These are phyloP conservation scores for Scaptomyza polygonia DNA, from an alignment of 2,888 invertebrate species.

Conservation along the genomic window DNA sequence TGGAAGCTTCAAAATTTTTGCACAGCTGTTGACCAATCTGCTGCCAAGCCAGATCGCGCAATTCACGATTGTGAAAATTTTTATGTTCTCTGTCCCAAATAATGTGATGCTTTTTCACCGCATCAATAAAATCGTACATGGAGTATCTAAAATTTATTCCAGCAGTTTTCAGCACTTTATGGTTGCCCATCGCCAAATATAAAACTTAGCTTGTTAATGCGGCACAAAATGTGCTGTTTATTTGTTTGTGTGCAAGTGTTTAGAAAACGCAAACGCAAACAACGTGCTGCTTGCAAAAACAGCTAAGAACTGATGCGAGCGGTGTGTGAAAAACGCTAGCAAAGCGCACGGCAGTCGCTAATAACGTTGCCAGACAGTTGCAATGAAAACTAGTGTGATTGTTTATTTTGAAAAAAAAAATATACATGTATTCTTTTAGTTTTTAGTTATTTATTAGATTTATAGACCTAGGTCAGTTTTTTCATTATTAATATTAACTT, in stretches of 20 bases:
- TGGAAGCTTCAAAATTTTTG: slow-evolving; percentile 46
- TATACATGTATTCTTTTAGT: neutral
- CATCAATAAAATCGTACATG: slow-evolving; percentile 72
- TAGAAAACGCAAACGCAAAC: slow-evolving; percentile 45
- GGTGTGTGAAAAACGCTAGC: slow-evolving; percentile 49
- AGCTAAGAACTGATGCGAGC: slow-evolving; percentile 49
- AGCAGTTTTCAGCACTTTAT: slow-evolving; percentile 64
- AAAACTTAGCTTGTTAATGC: slow-evolving; percentile 21
- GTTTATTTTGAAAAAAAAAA: neutral
- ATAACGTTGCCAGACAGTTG: slow-evolving; percentile 39
- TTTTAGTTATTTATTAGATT: neutral
- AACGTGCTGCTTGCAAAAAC: slow-evolving; percentile 58
- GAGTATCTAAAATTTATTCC: slow-evolving; percentile 62
- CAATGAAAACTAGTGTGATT: neutral
- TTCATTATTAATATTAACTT: neutral
- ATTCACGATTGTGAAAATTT: slow-evolving; percentile 67
- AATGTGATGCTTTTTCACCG: slow-evolving; percentile 56
- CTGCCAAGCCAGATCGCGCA: slow-evolving; percentile 70
- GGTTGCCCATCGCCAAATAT: slow-evolving; percentile 60
- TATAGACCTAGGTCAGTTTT: neutral
- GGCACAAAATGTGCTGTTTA: slow-evolving; percentile 4
- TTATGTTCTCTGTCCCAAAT: slow-evolving; percentile 70
- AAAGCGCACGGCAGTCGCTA: slow-evolving; percentile 54
- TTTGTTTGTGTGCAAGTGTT: slow-evolving; percentile 9
- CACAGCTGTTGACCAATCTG: slow-evolving; percentile 61